These are phyloP conservation scores for Abramis brama DNA, from an alignment of 2,113 vertebrate species.

Conservation along the genomic window DNA sequence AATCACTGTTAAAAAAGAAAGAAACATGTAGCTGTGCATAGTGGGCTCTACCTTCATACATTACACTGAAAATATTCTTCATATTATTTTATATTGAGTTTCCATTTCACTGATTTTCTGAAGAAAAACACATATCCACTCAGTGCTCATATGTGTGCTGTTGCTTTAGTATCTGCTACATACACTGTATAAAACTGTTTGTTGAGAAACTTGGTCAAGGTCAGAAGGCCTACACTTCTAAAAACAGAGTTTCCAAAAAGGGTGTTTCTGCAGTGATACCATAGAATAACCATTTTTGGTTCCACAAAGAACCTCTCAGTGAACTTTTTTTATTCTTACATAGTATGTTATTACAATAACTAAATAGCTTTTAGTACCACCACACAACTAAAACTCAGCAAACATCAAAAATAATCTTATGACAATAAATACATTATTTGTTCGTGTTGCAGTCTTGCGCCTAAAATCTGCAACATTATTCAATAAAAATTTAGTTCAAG, in stretches of 20 bases:
- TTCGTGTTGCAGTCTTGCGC: background rate
- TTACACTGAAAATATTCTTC: conserved; percentile 32
- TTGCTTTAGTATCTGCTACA: background rate
- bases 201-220: conserved; percentile 1
- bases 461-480: background rate
- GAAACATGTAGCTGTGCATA: background rate
- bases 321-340: too few species aligned
- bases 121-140: background rate
- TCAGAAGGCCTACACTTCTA: background rate
- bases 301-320: too few species aligned
- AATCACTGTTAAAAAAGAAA: conserved; percentile 24
- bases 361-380: background rate
- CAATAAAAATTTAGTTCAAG: background rate
- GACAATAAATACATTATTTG: background rate
- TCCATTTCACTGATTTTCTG: conserved; percentile 23
- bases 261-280: too few species aligned
- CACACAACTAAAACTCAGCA: background rate
- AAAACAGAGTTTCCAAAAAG: too few species aligned
- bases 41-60: conserved; percentile 18
- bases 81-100: conserved; percentile 17
- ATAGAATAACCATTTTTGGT: too few species aligned
- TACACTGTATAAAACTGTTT: background rate
- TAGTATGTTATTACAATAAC: background rate
- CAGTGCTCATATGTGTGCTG: background rate
- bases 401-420: background rate